phyloP scores from a whole-genome alignment of 2,888 invertebrate species.

The Volucella bombylans region DNA sequence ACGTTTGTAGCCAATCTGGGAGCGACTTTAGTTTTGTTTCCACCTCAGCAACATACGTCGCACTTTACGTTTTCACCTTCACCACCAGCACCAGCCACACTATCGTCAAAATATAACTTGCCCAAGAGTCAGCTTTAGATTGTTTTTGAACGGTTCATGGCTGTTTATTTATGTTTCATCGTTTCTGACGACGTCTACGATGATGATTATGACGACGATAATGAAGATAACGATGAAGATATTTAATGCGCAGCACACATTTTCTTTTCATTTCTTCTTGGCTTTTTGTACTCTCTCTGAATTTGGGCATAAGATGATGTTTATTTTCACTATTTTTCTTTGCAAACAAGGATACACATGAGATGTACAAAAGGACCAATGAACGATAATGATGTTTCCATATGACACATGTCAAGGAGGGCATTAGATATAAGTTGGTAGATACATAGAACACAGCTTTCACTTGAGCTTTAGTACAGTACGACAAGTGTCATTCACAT shows the following conservation, averaged over 20 bases:
- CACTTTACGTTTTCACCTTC: neutral
- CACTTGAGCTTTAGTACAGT: slow-evolving; percentile 38
- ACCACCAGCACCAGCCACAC: neutral
- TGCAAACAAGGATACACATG: neutral
- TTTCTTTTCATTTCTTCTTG: slow-evolving; percentile 36
- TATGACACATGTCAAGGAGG: slow-evolving; percentile 32
- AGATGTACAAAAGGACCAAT: neutral
- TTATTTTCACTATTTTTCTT: neutral
- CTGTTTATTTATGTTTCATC: slow-evolving; percentile 58
- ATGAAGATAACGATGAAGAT: slow-evolving; percentile 47
- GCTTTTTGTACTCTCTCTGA: neutral
- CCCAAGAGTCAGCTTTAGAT: slow-evolving; percentile 61
- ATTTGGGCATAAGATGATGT: neutral
- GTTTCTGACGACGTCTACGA: no score
- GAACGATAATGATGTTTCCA: slow-evolving; percentile 2
- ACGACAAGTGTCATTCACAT: slow-evolving; percentile 51
- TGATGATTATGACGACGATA: neutral
- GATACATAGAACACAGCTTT: neutral
- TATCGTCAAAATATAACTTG: slow-evolving; percentile 55
- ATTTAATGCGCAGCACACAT: slow-evolving; percentile 63
- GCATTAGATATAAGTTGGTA: neutral
- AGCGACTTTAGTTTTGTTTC: slow-evolving; percentile 4
- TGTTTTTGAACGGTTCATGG: slow-evolving; percentile 65
- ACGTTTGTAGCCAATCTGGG: slow-evolving; percentile 28
- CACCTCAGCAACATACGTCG: neutral